phyloP scores from a whole-genome alignment of 2,888 invertebrate genomes.

The Conus canariensis region DNA sequence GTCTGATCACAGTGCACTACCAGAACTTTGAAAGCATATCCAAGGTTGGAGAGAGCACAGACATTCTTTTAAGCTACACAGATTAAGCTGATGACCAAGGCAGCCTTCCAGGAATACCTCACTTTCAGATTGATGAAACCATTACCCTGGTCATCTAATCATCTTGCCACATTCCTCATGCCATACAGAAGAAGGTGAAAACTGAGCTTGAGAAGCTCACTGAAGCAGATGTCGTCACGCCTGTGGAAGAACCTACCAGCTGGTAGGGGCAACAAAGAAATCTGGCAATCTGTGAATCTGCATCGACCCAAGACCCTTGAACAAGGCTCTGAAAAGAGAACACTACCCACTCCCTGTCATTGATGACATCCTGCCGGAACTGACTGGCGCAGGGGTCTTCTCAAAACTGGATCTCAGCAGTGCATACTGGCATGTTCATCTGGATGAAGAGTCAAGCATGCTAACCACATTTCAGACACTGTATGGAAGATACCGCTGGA shows the following conservation, averaged over 20 bases:
- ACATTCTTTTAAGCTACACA: background rate
- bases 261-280: slow-evolving; percentile 43
- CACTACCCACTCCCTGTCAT: slow-evolving; percentile 35
- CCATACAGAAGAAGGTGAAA: slow-evolving; percentile 42
- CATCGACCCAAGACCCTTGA: slow-evolving; percentile 48
- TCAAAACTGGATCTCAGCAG: slow-evolving; percentile 39
- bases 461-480: slow-evolving; percentile 48
- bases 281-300: slow-evolving; percentile 39
- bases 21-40: slow-evolving; percentile 24
- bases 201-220: slow-evolving; percentile 32
- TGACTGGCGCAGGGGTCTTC: slow-evolving; percentile 36
- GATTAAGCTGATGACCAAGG: slow-evolving; percentile 23
- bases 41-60: background rate
- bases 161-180: slow-evolving; percentile 41
- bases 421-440: slow-evolving; percentile 43
- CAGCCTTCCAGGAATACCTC: slow-evolving; percentile 12
- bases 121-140: slow-evolving; percentile 30
- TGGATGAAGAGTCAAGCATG: slow-evolving; percentile 43
- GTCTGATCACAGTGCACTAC: too few species aligned
- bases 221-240: slow-evolving; percentile 25
- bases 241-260: slow-evolving; percentile 46
- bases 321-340: slow-evolving; percentile 48
- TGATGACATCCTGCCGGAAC: slow-evolving; percentile 40
- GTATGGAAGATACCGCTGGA: slow-evolving; percentile 52
- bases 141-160: slow-evolving; percentile 30